Evolutionary conservation across 2,797 vertebrate genomes (phyloP).

Genomic region (Cyclura pinguis): DNA sequence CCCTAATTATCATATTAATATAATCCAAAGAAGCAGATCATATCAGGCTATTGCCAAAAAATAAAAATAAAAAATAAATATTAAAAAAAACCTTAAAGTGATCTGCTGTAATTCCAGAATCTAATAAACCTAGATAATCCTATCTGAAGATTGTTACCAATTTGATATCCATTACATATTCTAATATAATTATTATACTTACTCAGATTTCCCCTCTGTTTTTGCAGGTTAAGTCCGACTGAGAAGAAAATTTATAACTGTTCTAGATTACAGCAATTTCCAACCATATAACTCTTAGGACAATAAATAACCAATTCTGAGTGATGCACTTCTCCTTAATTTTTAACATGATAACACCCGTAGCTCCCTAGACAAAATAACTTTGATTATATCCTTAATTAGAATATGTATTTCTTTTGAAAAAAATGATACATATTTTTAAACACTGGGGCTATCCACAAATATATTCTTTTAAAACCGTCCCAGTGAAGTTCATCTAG

Average conservation of each 20-base stretch:
- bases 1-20: background rate
- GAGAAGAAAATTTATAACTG: background rate
- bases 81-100: background rate
- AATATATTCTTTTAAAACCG: background rate
- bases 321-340: background rate
- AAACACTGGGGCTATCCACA: background rate
- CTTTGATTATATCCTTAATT: background rate
- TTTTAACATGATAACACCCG: background rate
- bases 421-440: background rate
- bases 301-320: background rate
- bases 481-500: background rate
- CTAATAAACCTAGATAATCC: background rate
- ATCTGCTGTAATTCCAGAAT: background rate
- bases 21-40: background rate
- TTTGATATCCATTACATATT: background rate
- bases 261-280: background rate
- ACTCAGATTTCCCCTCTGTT: background rate
- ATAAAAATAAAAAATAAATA: no score
- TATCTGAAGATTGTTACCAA: background rate
- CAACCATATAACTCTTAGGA: background rate
- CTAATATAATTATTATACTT: background rate
- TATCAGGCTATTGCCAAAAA: background rate
- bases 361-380: slow-evolving; percentile 8
- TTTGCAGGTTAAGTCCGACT: background rate
- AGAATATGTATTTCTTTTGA: background rate